Percentiles rank a stretch among this genome's conserved stretches.
Conservation (phyloP, 2,113 vertebrate genomes). For the Bos indicus region DNA sequence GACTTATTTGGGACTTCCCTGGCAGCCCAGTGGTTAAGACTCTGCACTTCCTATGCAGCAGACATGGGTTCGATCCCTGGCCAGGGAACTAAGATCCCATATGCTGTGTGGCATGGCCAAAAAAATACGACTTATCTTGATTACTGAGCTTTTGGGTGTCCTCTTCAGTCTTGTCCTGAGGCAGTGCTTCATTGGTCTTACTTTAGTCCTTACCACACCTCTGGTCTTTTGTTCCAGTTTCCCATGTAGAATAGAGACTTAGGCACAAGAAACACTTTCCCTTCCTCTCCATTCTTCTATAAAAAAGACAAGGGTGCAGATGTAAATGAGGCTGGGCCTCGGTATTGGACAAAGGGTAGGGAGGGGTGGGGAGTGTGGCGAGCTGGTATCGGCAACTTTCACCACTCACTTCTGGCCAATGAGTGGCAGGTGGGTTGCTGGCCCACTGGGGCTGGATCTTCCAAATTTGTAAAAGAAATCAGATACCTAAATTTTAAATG, state of each 20-base stretch:
- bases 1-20: not conserved
- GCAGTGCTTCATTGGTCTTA: not conserved
- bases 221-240: not conserved
- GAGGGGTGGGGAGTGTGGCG: not conserved
- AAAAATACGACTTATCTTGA: not conserved
- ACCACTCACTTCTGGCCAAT: accelerated
- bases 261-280: not conserved
- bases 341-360: not conserved
- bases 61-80: not conserved
- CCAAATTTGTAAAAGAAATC: not conserved
- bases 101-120: not conserved
- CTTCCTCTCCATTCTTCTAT: not conserved
- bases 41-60: not conserved
- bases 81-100: not conserved
- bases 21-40: not conserved
- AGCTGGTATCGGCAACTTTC: not conserved
- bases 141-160: not conserved
- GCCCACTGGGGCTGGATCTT: not conserved
- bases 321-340: not conserved
- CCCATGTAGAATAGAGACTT: not conserved
- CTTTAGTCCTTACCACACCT: not conserved
- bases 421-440: not conserved
- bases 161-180: not conserved
- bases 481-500: not conserved
- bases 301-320: not conserved